These are phyloP conservation scores for Hipposideros armiger DNA, from an alignment of 2,113 vertebrate species.

Conservation along the genomic window DNA sequence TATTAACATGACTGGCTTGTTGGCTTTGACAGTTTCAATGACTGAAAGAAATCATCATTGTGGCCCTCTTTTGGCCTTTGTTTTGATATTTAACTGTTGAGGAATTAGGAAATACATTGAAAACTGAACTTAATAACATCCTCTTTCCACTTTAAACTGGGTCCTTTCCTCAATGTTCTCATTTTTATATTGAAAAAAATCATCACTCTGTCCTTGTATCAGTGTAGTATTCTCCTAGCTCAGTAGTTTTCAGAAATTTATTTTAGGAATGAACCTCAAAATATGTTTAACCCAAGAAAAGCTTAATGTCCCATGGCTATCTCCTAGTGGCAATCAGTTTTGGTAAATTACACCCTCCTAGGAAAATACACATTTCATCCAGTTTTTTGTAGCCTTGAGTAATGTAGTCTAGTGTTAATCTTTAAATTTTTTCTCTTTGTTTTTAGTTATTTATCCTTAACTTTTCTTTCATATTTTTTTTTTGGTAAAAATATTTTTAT, in stretches of 20 bases:
- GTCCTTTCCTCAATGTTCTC: neutral
- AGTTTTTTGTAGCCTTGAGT: neutral
- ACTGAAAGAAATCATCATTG: neutral
- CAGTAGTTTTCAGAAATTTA: neutral
- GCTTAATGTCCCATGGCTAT: neutral
- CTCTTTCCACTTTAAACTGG: neutral
- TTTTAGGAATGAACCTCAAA: neutral
- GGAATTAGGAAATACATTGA: neutral
- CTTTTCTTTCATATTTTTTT: neutral
- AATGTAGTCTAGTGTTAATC: neutral
- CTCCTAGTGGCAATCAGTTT: neutral
- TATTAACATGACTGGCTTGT: neutral
- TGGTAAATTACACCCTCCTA: neutral
- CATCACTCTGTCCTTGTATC: neutral
- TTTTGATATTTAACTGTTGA: neutral
- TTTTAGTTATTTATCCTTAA: neutral
- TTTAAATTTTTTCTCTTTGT: neutral
- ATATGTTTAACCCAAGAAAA: neutral
- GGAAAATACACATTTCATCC: neutral
- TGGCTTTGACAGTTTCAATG: neutral
- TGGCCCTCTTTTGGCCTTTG: neutral
- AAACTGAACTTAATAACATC: neutral
- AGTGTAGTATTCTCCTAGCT: neutral
- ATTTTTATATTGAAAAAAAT: neutral
- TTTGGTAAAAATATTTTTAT: neutral